Evolutionary conservation across 2,113 vertebrate species (phyloP), one percentile per base, ranked within the genome.

Genomic region (Macrotus californicus): DNA sequence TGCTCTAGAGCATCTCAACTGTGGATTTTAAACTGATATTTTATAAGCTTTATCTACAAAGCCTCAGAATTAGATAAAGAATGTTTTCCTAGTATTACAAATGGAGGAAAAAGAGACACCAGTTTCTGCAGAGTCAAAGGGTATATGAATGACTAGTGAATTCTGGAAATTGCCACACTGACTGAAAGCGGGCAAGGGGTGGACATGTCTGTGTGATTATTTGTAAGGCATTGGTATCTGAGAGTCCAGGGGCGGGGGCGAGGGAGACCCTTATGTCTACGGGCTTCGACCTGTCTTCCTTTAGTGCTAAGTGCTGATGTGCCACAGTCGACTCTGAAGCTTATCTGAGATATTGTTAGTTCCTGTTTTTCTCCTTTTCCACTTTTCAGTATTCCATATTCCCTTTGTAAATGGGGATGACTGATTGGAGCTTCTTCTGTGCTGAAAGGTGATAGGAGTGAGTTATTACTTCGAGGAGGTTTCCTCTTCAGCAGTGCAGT

Each of bases 191-290:
- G 87, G 16, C 72, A 19, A 24, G 76, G 39, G 77, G 64, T 3
- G 19, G 73, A 7, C 0, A 4, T 9, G 2, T 48, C 43, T 19
- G 0, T 70, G 69, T 15, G 31, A 22, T 22, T 24, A 7, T 43
- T 21, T 48, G 48, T 21, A 34, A n/a, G 61, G 31, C 26, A 2
- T 6, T 26, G 29, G 52, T 10, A 15, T 36, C 24, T 1, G 5
- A 7, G 39, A 14, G 29, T 5, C 6, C n/a, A 8, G 18, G 31
- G 21, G 7, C n/a, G n/a, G 9, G 7, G 6, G 9, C 2, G 26
- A 10, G 26, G 54, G 66, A 31, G 2, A 14, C 48, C 39, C 1
- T 6, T 0, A 0, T 29, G 50, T 36, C n/a, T 10, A 0, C 5
- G 6, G 2, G 3, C 48, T 52, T 16, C 24, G 29, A 13, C 39